Percentiles rank a stretch among this genome's conserved stretches.
phyloP scores from a whole-genome alignment of 1,140 invertebrate species.

The Drosophila neocordata region DNA sequence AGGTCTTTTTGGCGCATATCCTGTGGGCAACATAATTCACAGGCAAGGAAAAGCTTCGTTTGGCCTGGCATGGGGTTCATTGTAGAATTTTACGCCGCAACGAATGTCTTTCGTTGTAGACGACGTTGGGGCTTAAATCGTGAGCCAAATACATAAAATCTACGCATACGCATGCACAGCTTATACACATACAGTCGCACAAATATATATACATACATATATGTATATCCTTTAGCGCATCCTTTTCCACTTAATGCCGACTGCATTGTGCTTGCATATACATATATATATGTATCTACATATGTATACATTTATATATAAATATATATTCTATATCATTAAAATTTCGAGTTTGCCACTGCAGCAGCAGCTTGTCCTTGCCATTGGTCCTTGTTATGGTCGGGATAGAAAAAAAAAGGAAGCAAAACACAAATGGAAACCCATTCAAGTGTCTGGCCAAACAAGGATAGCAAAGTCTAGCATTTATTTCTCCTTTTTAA shows the following conservation, averaged over 20 bases:
- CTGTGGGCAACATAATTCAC: constrained; percentile 69
- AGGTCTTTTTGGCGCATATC: constrained; percentile 67
- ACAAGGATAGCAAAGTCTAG: constrained; percentile 51
- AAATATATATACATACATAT: background rate
- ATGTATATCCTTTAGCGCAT: constrained; percentile 49
- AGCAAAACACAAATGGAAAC: constrained; percentile 14
- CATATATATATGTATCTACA: background rate
- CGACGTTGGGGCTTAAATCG: constrained; percentile 55
- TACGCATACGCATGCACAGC: constrained; percentile 61
- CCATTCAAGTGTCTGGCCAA: constrained; percentile 45
- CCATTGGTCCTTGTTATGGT: constrained; percentile 46
- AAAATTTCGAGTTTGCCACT: constrained; percentile 62
- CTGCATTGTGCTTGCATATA: constrained; percentile 49
- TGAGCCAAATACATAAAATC: constrained; percentile 76
- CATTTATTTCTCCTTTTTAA: constrained; percentile 54
- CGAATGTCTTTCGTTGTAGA: constrained; percentile 48
- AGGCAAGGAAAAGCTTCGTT: constrained; percentile 37
- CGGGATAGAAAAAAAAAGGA: constrained; percentile 2
- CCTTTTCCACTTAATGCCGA: constrained; percentile 65
- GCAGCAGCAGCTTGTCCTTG: constrained; percentile 65
- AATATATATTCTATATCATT: constrained; percentile 64
- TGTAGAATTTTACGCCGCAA: constrained; percentile 70
- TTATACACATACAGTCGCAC: background rate
- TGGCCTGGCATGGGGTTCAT: constrained; percentile 28
- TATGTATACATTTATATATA: constrained; percentile 14